These are phyloP conservation scores for pig (Sus scrofa) DNA, from an alignment of 2,113 vertebrate genomes.

Conservation along the genomic window T2T-Sscrofa CM000818.6:36718001-36718500, in stretches of 20 bases:
- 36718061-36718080: background rate
- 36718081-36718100: background rate
- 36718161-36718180: background rate
- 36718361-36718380: background rate
- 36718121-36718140: background rate
- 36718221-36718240: background rate
- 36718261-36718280: fast-evolving
- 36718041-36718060: background rate
- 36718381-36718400: background rate
- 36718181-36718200: background rate
- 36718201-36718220: background rate
- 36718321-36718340: background rate
- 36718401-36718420: background rate
- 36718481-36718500: too few species aligned
- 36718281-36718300: background rate
- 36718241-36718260: background rate
- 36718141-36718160: background rate
- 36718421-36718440: background rate
- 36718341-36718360: background rate
- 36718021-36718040: background rate
- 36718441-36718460: background rate
- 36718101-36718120: background rate
- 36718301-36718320: background rate
- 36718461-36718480: too few species aligned
- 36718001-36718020: background rate